Percentiles rank a stretch among this genome's conserved stretches.
These are phyloP conservation scores for Astreopora myriophthalma DNA, from an alignment of 64 coral and sea anemone genomes.

Conservation along the genomic window DNA sequence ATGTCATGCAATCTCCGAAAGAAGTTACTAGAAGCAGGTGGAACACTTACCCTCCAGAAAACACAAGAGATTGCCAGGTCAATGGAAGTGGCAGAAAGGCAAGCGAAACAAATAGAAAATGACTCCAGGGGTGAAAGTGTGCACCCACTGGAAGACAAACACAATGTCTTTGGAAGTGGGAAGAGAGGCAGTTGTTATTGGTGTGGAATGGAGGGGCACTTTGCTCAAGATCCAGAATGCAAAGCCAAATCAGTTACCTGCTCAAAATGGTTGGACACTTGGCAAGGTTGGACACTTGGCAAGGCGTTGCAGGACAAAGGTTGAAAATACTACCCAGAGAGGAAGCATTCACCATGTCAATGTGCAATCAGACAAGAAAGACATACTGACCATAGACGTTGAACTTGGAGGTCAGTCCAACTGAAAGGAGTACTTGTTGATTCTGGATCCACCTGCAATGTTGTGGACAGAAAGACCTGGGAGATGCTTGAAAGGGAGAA, in stretches of 20 bases:
- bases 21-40: slow-evolving; percentile 27
- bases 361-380: not conserved
- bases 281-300: slow-evolving; percentile 42
- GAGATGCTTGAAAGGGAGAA: not conserved
- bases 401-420: slow-evolving; percentile 46
- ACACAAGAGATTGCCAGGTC: slow-evolving; percentile 1
- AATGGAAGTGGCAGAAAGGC: slow-evolving; percentile 63
- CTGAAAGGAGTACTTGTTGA: slow-evolving; percentile 65
- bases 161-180: not conserved
- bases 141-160: not conserved
- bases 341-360: slow-evolving; percentile 5
- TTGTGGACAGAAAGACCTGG: not conserved
- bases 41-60: slow-evolving; percentile 14
- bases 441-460: slow-evolving; percentile 49
- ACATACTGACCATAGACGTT: slow-evolving; percentile 22
- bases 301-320: slow-evolving; percentile 24
- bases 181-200: slow-evolving; percentile 29
- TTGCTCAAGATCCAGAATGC: slow-evolving; percentile 52
- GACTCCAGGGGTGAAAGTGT: not conserved
- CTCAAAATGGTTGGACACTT: slow-evolving; percentile 59
- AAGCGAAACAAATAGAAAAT: slow-evolving; percentile 25
- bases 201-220: slow-evolving; percentile 62
- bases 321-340: not conserved
- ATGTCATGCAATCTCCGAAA: slow-evolving; percentile 27
- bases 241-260: slow-evolving; percentile 39